These are phyloP conservation scores for Barypeithes pellucidus DNA, from an alignment of 2,888 invertebrate genomes.

Conservation along the genomic window DNA sequence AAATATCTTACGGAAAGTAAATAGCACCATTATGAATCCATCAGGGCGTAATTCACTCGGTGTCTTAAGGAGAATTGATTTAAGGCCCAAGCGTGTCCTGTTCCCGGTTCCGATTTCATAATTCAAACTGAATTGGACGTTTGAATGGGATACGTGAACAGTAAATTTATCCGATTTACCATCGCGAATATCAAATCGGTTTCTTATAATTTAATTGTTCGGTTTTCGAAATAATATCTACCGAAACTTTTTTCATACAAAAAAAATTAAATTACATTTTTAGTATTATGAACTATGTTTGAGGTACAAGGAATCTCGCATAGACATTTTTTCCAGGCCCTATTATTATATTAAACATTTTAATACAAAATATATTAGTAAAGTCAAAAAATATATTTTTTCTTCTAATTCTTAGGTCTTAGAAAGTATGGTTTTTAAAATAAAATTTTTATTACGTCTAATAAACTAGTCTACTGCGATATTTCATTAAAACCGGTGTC, in stretches of 20 bases:
- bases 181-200: slow-evolving; percentile 1
- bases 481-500: not conserved
- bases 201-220: not conserved
- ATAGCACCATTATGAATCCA: slow-evolving; percentile 45
- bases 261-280: no score
- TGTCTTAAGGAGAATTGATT: slow-evolving; percentile 52
- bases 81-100: slow-evolving; percentile 51
- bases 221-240: not conserved
- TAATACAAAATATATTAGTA: no score
- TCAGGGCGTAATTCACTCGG: slow-evolving; percentile 46
- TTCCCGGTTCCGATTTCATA: slow-evolving; percentile 53
- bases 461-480: not conserved
- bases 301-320: no score
- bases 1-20: slow-evolving; percentile 37
- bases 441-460: not conserved
- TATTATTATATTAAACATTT: no score
- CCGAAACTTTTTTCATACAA: no score
- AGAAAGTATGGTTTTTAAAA: no score
- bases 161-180: slow-evolving; percentile 36
- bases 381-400: no score
- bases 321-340: no score
- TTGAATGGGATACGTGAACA: slow-evolving; percentile 47
- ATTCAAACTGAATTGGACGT: slow-evolving; percentile 52
- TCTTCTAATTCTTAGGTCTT: no score
- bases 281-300: no score